phyloP scores from a whole-genome alignment of 1,140 invertebrate species.

The Scaptomyza montana region DNA sequence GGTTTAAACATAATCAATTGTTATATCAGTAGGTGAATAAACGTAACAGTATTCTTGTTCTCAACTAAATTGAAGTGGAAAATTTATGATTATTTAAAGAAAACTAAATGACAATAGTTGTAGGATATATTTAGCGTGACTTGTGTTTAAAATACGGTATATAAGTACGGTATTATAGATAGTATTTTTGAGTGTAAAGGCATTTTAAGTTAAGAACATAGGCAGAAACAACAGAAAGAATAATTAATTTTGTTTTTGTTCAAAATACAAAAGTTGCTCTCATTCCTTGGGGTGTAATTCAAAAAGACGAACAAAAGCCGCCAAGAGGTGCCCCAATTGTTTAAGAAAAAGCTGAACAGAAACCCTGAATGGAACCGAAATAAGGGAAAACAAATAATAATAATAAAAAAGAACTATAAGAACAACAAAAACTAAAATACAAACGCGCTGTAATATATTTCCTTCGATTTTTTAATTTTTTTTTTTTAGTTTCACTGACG shows the following conservation, averaged over 20 bases:
- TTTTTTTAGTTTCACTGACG: constrained; percentile 42
- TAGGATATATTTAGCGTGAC: constrained; percentile 6
- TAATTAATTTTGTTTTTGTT: not conserved
- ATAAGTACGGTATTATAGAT: constrained; percentile 14
- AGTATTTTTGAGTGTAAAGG: constrained; percentile 18
- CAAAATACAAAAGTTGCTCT: constrained; percentile 21
- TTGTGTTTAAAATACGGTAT: constrained; percentile 32
- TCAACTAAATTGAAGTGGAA: constrained; percentile 52
- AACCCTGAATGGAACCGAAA: constrained; percentile 11
- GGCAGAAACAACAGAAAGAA: no score
- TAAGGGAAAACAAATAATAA: constrained; percentile 13
- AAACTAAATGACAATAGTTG: constrained; percentile 38
- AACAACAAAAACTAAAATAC: constrained; percentile 40
- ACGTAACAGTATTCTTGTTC: constrained; percentile 29
- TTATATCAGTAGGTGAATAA: constrained; percentile 43
- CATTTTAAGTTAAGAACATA: not conserved
- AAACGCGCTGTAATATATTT: constrained; percentile 49
- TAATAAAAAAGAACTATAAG: constrained; percentile 35
- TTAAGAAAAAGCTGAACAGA: constrained; percentile 19
- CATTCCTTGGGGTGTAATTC: constrained; percentile 1
- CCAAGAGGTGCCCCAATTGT: constrained; percentile 6
- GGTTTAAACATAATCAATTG: constrained; percentile 26
- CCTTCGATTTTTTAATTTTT: not conserved
- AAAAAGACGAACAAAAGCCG: constrained; percentile 28
- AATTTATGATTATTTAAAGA: constrained; percentile 24